These are phyloP conservation scores for Echinometra lucunter DNA, from an alignment of 53 echinoderm and acorn worm genomes.

Conservation along the genomic window DNA sequence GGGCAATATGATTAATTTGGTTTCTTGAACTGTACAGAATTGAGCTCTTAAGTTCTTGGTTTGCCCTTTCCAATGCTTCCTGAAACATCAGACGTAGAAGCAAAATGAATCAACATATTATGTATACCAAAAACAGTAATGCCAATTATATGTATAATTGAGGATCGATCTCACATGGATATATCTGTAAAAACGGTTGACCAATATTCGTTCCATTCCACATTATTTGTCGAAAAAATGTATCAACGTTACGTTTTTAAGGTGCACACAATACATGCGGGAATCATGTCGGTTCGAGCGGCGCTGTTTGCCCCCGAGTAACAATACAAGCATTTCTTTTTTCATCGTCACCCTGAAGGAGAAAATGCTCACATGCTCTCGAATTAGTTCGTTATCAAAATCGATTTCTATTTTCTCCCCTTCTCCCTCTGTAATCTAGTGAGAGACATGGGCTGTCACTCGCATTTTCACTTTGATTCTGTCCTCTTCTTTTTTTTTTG, in stretches of 20 bases:
- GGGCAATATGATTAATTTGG: too few species aligned
- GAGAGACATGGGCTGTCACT: constrained; percentile 19
- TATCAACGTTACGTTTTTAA: background rate
- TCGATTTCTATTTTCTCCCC: constrained; percentile 63
- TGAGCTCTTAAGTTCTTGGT: too few species aligned
- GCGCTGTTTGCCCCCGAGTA: constrained; percentile 16
- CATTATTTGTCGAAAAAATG: constrained; percentile 16
- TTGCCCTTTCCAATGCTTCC: too few species aligned
- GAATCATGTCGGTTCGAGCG: background rate
- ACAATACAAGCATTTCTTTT: constrained; percentile 46
- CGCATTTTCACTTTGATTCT: background rate
- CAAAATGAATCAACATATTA: background rate
- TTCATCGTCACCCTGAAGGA: background rate
- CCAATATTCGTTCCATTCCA: background rate
- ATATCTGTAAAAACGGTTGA: background rate
- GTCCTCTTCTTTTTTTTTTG: background rate
- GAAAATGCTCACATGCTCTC: constrained; percentile 46
- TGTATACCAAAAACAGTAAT: background rate
- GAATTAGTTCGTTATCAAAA: constrained; percentile 69
- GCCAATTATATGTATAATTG: background rate
- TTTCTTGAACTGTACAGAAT: too few species aligned
- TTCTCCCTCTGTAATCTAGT: constrained; percentile 45
- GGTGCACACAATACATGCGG: background rate
- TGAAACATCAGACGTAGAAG: too few species aligned
- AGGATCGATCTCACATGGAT: background rate